A percentile compares a stretch with the other conserved stretches of the same genome.
Conservation (phyloP, 2,113 vertebrate genomes). For the Macaca fascicularis region T2T-MFA8v1.1 NC_088378.1:113926001-113926500, state of each 20-base stretch:
- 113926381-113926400: background rate
- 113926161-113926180: background rate
- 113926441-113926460: background rate
- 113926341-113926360: background rate
- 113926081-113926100: constrained; percentile 29
- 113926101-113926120: constrained; percentile 9
- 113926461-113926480: background rate
- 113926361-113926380: background rate
- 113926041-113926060: constrained; percentile 1
- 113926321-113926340: background rate
- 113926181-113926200: constrained; percentile 1
- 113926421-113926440: background rate
- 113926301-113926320: background rate
- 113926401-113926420: background rate
- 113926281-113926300: background rate
- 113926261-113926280: background rate
- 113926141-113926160: background rate
- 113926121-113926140: background rate
- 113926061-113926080: background rate
- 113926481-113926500: background rate
- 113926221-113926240: background rate
- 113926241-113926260: background rate
- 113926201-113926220: background rate
- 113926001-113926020: background rate
- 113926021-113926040: background rate